Base-by-base conservation (phyloP, 2,113 vertebrate species). In the Scomber colias region DNA sequence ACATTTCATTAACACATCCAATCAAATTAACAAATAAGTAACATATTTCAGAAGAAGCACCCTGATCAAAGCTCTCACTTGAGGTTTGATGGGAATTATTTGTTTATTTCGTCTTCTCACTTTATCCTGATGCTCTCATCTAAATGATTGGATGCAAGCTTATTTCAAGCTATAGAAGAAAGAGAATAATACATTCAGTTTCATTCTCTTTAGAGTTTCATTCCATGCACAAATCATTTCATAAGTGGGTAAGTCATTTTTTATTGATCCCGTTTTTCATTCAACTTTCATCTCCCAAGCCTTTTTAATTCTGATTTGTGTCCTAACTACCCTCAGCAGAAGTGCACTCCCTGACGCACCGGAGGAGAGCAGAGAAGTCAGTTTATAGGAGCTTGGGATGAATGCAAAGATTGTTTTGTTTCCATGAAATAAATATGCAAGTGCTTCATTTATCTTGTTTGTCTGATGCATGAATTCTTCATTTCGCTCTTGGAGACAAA, bases 401-500 rank as follows among this genome's bases (percentile, higher is more conserved):
- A 87, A 81, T 63, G 71, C 60, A 50, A 64, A 35, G 35, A 81
- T 70, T 81, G 71, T 90, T 92, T 87, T 89, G 86, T 87, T 85
- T 84, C 59, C 45, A 81, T 92, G 46, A 90, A 90, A 91, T 86
- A 92, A 90, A 90, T 69, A 90, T 89, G 70, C 60, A 66, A 62
- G 76, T 1, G 7, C 64, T 83, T 79, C 48, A 77, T 86, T 80
- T 65, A 76, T 86, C 78, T 57, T 62, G 69, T 87, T 83, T 85
- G 62, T 75, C 53, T 82, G 70, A 70, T 40, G n/a, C 78, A 84
- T 81, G 67, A 90, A 87, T 83, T 55, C 81, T 83, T 85, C 9
- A 76, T 80, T 81, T 81, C 70, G 45, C 46, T 83, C 59, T 73
- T 10, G 0, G 69, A 77, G 56, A 79, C 70, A 68, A 73, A 73